Percentiles rank a stretch among this genome's conserved stretches.
These are phyloP conservation scores for Lerema accius DNA, from an alignment of 1,140 invertebrate species.

Conservation along the genomic window DNA sequence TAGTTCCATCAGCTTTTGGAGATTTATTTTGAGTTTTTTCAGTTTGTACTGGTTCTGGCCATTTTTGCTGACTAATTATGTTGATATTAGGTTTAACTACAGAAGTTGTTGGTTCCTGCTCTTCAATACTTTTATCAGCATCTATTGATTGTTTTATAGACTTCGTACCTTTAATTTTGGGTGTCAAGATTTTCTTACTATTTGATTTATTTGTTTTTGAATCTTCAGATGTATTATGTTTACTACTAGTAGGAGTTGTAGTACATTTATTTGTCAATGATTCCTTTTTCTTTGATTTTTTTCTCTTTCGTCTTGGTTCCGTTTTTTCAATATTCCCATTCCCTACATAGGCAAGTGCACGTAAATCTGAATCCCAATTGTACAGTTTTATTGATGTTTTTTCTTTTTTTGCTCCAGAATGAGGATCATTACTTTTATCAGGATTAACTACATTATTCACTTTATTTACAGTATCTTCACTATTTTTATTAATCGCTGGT, in stretches of 20 bases:
- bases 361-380: constrained; percentile 72
- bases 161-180: constrained; percentile 35
- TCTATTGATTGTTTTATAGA: constrained; percentile 35
- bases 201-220: constrained; percentile 18
- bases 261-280: constrained; percentile 18
- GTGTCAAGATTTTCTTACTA: constrained; percentile 9
- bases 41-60: constrained; percentile 33
- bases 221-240: constrained; percentile 28
- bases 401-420: constrained; percentile 37
- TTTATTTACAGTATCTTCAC: constrained; percentile 4
- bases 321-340: constrained; percentile 28
- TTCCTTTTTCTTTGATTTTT: constrained; percentile 33
- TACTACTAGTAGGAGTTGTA: not conserved
- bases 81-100: constrained; percentile 57
- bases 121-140: constrained; percentile 9
- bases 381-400: constrained; percentile 45
- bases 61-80: constrained; percentile 48
- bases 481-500: constrained; percentile 5
- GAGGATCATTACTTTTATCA: constrained; percentile 1
- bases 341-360: constrained; percentile 43
- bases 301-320: constrained; percentile 33
- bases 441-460: constrained; percentile 7
- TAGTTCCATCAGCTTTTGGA: constrained; percentile 44
- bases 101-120: constrained; percentile 3
- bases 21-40: constrained; percentile 48